Evolutionary conservation across 2,113 vertebrate genomes (phyloP).

Genomic region (Gadus chalcogrammus): DNA sequence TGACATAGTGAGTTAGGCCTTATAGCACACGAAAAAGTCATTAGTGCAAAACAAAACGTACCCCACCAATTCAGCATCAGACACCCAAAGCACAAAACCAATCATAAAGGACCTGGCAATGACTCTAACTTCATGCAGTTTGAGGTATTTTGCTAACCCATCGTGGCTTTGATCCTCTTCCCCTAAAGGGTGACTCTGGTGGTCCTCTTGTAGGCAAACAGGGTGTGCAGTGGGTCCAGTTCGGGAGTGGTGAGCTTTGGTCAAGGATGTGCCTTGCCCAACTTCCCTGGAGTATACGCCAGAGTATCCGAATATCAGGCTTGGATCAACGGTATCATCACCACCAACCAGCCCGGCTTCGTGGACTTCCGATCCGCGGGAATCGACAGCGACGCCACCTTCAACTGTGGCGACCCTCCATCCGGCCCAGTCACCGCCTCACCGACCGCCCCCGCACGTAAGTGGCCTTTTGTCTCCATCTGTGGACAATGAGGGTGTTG

Average conservation of each 20-base stretch:
- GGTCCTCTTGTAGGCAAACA: conserved; percentile 78
- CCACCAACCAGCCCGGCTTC: conserved; percentile 39
- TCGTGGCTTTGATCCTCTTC: background rate
- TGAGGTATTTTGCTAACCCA: too few relatives aligned
- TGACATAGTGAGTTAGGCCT: too few relatives aligned
- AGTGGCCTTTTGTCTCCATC: background rate
- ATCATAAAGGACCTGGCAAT: too few relatives aligned
- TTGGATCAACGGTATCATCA: conserved; percentile 69
- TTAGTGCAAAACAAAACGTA: too few relatives aligned
- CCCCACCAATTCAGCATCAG: too few relatives aligned
- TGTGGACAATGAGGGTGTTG: background rate
- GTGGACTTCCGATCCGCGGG: conserved; percentile 40
- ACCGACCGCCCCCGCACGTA: conserved; percentile 9
- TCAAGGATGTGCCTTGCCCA: conserved; percentile 69
- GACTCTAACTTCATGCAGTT: too few relatives aligned
- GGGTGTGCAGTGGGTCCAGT: conserved; percentile 72
- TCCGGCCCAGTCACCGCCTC: background rate
- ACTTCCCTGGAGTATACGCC: conserved; percentile 81
- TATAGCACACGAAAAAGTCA: too few relatives aligned
- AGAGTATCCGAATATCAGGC: conserved; percentile 72
- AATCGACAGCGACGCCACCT: conserved; percentile 42
- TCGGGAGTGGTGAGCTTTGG: conserved; percentile 83
- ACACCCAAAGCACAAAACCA: too few relatives aligned
- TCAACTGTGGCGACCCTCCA: conserved; percentile 11
- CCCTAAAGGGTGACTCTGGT: conserved; percentile 80